Evolutionary conservation across 2,797 vertebrate species (phyloP), one percentile per base, ranked within the genome.

Genomic region (Spea hammondii): DNA sequence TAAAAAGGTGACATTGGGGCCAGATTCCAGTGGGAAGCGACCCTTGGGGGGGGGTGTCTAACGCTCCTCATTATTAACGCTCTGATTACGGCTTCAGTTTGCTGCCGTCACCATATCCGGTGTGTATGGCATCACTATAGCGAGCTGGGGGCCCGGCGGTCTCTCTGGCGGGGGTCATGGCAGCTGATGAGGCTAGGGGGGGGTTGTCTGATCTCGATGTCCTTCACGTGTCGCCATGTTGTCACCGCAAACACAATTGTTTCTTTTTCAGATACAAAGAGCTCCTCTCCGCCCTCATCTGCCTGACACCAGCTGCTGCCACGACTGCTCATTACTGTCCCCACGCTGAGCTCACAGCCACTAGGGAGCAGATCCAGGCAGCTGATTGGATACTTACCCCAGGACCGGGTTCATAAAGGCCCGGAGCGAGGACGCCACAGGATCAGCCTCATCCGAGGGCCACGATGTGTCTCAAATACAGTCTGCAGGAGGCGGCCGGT

Each of bases 401-500:
- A 7, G 14, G 13, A 62, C 7, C 10, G 4, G 5, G 55, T 10
- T 13, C 55, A 70, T 78, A 78, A 72, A 78, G 68, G 32, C 10
- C 14, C 32, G 32, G 32, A 32, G 32, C 32, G 7, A n/a, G 60
- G 44, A 8, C 12, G n/a, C 49, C 44, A 1, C 14, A 7, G n/a
- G 5, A 12, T 14, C 32, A 4, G 14, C 6, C 5, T 62, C 12
- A 62, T 14, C 5, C 17, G 11, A 68, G 17, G 17, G 11, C 1
- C n/a, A 69, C 50, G 10, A 79, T 79, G 77, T 79, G 77, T 55
- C 53, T 62, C 64, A 79, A 74, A 53, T 79, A 79, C 77, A 74
- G 50, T 64, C 77, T 73, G 77, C 77, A 74, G 47, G 32, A 72
- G 11, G 32, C 32, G 3, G 10, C 55, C 17, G 75, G 75, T 77